These are phyloP conservation scores for Tapera naevia DNA, from an alignment of 2,797 vertebrate species.

Conservation along the genomic window DNA sequence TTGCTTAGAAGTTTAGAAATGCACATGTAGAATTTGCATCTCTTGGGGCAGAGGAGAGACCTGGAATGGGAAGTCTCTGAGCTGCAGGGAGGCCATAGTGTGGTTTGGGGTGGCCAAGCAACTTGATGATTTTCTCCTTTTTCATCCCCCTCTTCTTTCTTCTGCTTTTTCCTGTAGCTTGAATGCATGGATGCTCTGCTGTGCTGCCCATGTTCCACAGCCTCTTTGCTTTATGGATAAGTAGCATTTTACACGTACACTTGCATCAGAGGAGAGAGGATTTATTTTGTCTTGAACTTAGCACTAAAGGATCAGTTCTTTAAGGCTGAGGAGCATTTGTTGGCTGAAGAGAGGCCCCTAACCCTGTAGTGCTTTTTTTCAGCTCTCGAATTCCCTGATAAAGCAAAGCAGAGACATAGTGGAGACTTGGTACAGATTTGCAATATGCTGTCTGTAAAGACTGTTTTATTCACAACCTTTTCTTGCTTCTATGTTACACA, in stretches of 20 bases:
- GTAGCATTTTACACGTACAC: constrained; percentile 23
- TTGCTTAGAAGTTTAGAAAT: constrained; percentile 55
- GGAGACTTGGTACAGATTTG: background rate
- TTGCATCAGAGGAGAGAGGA: background rate
- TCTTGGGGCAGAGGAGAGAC: constrained; percentile 11
- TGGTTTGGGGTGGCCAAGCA: background rate
- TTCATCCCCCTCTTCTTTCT: background rate
- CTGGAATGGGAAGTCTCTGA: background rate
- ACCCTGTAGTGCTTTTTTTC: background rate
- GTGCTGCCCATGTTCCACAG: background rate
- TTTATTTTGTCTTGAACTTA: background rate
- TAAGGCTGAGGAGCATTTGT: background rate
- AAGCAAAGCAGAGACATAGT: background rate
- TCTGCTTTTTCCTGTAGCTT: background rate
- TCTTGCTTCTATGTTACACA: background rate
- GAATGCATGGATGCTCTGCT: background rate
- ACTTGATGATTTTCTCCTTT: background rate
- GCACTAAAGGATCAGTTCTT: background rate
- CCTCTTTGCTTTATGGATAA: constrained; percentile 3
- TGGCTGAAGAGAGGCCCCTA: background rate
- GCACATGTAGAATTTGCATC: background rate
- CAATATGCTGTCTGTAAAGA: background rate
- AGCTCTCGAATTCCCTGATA: background rate
- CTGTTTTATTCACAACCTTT: background rate
- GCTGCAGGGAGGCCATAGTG: background rate